Evolutionary conservation across 2,797 vertebrate genomes (phyloP).

Genomic region (Bryconaethiops microstoma): DNA sequence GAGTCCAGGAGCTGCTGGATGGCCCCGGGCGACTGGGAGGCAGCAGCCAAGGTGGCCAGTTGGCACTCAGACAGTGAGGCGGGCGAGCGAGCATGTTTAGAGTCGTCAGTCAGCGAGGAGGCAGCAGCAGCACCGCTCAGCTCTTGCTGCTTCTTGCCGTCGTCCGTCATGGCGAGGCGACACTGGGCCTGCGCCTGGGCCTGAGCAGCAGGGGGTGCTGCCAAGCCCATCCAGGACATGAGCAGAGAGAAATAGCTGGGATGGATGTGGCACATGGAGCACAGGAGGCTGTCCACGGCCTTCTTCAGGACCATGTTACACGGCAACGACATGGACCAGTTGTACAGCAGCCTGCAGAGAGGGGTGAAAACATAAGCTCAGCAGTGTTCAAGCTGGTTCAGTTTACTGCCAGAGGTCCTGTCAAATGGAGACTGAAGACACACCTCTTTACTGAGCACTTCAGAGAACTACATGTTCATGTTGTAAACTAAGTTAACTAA

Average conservation of each 20-base stretch:
- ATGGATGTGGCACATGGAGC: constrained; percentile 97
- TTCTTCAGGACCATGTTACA: constrained; percentile 98
- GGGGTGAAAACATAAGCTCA: not conserved
- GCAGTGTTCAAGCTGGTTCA: not conserved
- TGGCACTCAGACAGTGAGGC: constrained; percentile 90
- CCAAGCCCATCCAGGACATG: constrained; percentile 98
- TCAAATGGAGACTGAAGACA: no score
- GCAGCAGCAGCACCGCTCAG: constrained; percentile 70
- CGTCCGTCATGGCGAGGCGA: constrained; percentile 94
- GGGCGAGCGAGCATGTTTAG: constrained; percentile 91
- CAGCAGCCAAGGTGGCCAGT: constrained; percentile 90
- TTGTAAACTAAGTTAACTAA: no score
- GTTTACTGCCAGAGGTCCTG: not conserved
- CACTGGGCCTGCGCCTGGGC: constrained; percentile 71
- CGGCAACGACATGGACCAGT: constrained; percentile 97
- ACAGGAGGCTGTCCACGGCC: constrained; percentile 96
- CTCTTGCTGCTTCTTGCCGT: constrained; percentile 94
- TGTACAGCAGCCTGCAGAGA: constrained; percentile 86
- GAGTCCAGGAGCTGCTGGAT: constrained; percentile 96
- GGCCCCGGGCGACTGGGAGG: constrained; percentile 96
- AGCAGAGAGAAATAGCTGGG: constrained; percentile 97
- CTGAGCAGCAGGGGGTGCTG: constrained; percentile 83
- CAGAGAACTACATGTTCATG: no score
- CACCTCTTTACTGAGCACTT: no score
- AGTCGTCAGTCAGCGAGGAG: constrained; percentile 88